Evolutionary conservation across 1,140 invertebrate species (phyloP).

Genomic region (Anthonomus grandis): DNA sequence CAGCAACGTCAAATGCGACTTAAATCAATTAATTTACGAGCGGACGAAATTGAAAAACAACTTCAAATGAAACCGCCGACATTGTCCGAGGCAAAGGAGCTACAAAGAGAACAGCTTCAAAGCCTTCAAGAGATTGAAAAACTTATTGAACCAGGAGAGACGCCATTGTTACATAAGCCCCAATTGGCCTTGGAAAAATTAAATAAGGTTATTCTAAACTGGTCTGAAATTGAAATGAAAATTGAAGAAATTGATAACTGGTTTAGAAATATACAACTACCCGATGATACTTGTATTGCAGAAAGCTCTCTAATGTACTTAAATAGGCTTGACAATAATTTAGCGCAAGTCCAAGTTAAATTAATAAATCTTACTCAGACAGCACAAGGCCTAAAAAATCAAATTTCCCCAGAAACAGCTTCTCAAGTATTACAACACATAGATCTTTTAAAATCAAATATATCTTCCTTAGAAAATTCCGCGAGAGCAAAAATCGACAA

Average conservation of each 20-base stretch:
- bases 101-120: too few relatives aligned
- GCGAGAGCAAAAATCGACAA: constrained; percentile 71
- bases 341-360: constrained; percentile 77
- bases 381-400: constrained; percentile 72
- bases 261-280: constrained; percentile 66
- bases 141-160: too few relatives aligned
- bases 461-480: constrained; percentile 68
- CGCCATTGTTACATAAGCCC: too few relatives aligned
- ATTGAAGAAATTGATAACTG: constrained; percentile 68
- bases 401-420: constrained; percentile 72
- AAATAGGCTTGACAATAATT: constrained; percentile 78
- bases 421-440: constrained; percentile 68
- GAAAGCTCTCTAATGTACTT: too few relatives aligned
- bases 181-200: too few relatives aligned
- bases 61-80: too few relatives aligned
- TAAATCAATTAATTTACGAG: too few relatives aligned
- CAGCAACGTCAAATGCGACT: too few relatives aligned
- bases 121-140: too few relatives aligned
- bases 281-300: too few relatives aligned
- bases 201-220: constrained; percentile 73
- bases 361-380: constrained; percentile 73
- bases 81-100: too few relatives aligned
- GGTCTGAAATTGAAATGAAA: constrained; percentile 75
- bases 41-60: too few relatives aligned
- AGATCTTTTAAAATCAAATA: constrained; percentile 66